These are phyloP conservation scores for Dicranocentrus wangi DNA, from an alignment of 2,888 invertebrate genomes.

Conservation along the genomic window DNA sequence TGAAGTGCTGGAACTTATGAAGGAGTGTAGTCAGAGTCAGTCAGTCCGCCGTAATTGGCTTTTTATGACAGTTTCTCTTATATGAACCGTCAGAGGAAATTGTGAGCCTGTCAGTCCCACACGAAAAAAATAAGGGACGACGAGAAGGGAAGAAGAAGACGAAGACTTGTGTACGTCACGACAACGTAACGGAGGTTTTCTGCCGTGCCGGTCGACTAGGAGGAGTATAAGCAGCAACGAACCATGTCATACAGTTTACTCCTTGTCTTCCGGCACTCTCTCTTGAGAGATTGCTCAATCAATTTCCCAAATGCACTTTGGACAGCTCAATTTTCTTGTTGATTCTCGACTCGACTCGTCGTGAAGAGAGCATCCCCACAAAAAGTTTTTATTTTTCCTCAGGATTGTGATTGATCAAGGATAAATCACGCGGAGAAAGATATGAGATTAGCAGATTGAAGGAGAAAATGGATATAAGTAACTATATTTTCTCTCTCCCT, in stretches of 20 bases:
- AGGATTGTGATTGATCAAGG: conserved; percentile 55
- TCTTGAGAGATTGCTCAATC: conserved; percentile 57
- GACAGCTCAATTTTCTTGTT: conserved; percentile 60
- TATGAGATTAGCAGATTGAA: conserved; percentile 32
- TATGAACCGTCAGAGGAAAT: conserved; percentile 49
- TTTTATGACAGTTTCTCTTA: conserved; percentile 61
- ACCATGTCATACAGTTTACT: conserved; percentile 33
- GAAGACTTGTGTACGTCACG: too few species aligned
- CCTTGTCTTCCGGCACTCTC: conserved; percentile 57
- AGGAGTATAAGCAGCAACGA: conserved; percentile 24
- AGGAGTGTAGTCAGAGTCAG: too few species aligned
- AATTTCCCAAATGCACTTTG: conserved; percentile 60
- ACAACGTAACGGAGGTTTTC: too few species aligned
- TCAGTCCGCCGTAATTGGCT: conserved; percentile 51
- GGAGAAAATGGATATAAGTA: background rate
- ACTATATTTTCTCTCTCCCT: background rate
- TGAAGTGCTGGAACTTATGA: conserved; percentile 8
- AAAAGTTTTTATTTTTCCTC: conserved; percentile 23
- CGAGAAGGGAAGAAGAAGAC: conserved; percentile 33
- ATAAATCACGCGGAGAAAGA: conserved; percentile 46
- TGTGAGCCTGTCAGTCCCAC: conserved; percentile 49
- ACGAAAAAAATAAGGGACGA: conserved; percentile 11
- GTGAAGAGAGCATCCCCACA: conserved; percentile 12
- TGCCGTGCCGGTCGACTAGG: background rate
- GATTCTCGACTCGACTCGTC: conserved; percentile 23